Evolutionary conservation across 2,797 vertebrate genomes (phyloP), one percentile per base, ranked within the genome.

Genomic region (Dermochelys coriacea): DNA sequence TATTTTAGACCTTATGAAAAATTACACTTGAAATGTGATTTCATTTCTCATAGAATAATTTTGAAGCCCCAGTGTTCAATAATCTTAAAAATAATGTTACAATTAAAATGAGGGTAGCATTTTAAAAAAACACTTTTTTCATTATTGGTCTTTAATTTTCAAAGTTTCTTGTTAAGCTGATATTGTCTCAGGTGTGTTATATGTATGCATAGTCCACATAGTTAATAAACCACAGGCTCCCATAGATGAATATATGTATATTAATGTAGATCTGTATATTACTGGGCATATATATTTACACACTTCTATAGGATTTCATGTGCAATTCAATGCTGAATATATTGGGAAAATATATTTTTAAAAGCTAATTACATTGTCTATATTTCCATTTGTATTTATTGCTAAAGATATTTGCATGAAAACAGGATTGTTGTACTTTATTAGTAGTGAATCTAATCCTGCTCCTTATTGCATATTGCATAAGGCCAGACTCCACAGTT

Each of bases 181-280:
- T 7, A 6, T 91, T 8, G 77, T 52, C 78, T 84, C n/a, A 6
- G 78, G 27, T n/a, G 74, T 31, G 29, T 34, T 25, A 14, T 52
- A 1, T 57, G 47, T 47, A 80, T 79, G 91, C 94, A 49, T 95
- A 95, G 93, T 91, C 91, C 77, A 12, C 96, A 85, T 85, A 93
- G n/a, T 84, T 81, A 52, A 5, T 11, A 15, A 89, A 79, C 85
- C 57, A 15, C 90, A 94, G 87, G 89, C 94, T 91, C 87, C 93
- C 93, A 87, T 93, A 89, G 84, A 83, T 89, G 93, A 82, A 75
- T 82, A 91, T 49, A 77, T 47, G 74, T 87, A 95, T 82, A 57
- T 91, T 90, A 91, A 88, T 94, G 89, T 93, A 95, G 80, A 84
- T 89, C 90, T 92, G 54, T 94, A 86, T 94, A 94, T 88, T 61